Conservation (phyloP, 2,797 vertebrate genomes). For the Centroberyx gerrardi region DNA sequence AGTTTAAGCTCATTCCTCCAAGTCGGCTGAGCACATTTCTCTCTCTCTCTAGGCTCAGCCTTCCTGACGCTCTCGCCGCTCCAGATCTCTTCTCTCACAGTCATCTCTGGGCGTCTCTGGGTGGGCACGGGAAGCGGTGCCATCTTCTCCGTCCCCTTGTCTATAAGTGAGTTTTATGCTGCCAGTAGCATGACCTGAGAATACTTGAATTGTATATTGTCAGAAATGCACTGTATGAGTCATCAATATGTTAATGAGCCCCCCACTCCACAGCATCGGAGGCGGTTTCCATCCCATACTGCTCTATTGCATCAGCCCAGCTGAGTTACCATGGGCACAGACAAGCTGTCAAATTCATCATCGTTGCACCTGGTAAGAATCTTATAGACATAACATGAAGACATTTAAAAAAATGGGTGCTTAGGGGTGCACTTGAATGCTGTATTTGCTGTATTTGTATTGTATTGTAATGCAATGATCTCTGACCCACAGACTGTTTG, state of each 20-base stretch:
- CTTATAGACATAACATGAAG: neutral
- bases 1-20: neutral
- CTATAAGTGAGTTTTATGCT: conserved; percentile 80
- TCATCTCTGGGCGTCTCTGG: conserved; percentile 86
- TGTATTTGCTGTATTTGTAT: neutral
- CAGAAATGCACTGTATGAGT: neutral
- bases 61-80: conserved; percentile 84
- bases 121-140: conserved; percentile 87
- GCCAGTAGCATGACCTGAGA: neutral
- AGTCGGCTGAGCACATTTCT: neutral
- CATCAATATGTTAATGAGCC: neutral
- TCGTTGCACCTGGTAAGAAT: conserved; percentile 83
- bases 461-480: conserved; percentile 5
- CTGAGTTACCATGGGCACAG: conserved; percentile 88
- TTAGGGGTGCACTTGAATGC: neutral
- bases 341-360: conserved; percentile 87
- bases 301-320: conserved; percentile 80
- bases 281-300: conserved; percentile 86
- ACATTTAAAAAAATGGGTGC: neutral
- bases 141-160: conserved; percentile 85
- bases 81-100: conserved; percentile 83
- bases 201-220: neutral
- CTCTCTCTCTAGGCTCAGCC: conserved; percentile 72
- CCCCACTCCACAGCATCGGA: conserved; percentile 79
- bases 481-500: conserved; percentile 79